These are phyloP conservation scores for Nannoperca obscura DNA, from an alignment of 2,797 vertebrate genomes.

Conservation along the genomic window DNA sequence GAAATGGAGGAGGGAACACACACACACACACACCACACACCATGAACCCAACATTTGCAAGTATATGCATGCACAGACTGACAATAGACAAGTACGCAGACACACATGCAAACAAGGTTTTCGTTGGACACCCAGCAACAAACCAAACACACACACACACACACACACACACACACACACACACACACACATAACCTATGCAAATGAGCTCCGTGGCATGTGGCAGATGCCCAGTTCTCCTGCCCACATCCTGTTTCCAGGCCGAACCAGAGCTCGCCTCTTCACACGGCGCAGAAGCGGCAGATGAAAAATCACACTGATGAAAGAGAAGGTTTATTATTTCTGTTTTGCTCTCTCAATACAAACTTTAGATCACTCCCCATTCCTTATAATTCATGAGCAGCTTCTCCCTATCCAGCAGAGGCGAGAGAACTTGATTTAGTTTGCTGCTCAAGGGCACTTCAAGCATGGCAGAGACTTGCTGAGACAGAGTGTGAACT, in stretches of 20 bases:
- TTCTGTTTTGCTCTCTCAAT: conserved; percentile 25
- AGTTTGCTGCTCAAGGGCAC: conserved; percentile 19
- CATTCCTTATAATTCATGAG: not conserved
- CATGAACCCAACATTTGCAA: conserved; percentile 49
- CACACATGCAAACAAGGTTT: conserved; percentile 41
- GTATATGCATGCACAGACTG: conserved; percentile 27
- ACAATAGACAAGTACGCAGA: conserved; percentile 30
- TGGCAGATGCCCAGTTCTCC: conserved; percentile 76
- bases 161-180: conserved; percentile 45
- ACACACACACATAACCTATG: conserved; percentile 62
- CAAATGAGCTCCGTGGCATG: conserved; percentile 79
- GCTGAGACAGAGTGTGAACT: conserved; percentile 21
- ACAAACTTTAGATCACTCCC: not conserved
- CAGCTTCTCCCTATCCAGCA: not conserved
- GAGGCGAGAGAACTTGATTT: not conserved
- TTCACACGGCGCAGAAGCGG: conserved; percentile 57
- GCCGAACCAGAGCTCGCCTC: conserved; percentile 72
- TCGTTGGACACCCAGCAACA: conserved; percentile 47
- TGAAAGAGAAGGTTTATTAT: conserved; percentile 36
- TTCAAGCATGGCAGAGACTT: conserved; percentile 8
- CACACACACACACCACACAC: conserved; percentile 27
- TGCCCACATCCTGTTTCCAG: conserved; percentile 84
- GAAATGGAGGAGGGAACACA: conserved; percentile 39
- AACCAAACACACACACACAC: conserved; percentile 54
- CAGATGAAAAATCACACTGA: conserved; percentile 51